Evolutionary conservation across 2,797 vertebrate species (phyloP).

Genomic region (Hypotaenidia philippensis): DNA sequence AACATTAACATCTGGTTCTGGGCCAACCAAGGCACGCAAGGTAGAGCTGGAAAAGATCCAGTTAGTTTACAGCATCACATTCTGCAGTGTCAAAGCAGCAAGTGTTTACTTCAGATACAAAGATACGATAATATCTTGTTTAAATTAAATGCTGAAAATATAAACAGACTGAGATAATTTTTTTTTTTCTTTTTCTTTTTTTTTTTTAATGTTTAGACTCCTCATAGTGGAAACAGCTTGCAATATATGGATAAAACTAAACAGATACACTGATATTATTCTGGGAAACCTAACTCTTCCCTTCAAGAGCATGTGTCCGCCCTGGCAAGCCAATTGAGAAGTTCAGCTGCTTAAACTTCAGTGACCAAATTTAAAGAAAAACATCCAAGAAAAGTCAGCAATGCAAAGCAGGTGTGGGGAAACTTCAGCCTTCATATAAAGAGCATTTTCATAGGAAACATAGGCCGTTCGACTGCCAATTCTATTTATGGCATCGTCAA

Average conservation of each 20-base stretch:
- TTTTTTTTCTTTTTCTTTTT: background rate
- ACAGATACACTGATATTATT: background rate
- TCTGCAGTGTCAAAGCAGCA: constrained; percentile 20
- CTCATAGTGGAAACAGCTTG: background rate
- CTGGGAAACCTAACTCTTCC: constrained; percentile 24
- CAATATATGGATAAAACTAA: background rate
- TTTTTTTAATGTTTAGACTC: background rate
- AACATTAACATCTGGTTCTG: constrained; percentile 44
- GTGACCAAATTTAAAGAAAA: constrained; percentile 8
- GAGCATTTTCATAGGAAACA: constrained; percentile 29
- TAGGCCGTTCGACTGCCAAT: background rate
- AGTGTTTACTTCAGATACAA: constrained; percentile 27
- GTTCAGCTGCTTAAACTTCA: constrained; percentile 5
- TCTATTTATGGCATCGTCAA: constrained; percentile 12
- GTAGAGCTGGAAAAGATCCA: constrained; percentile 35
- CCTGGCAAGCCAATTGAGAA: background rate
- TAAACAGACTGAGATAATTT: background rate
- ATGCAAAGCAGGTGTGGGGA: constrained; percentile 27
- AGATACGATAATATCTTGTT: constrained; percentile 8
- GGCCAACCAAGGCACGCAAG: constrained; percentile 22
- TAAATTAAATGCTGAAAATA: constrained; percentile 42
- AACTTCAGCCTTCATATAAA: constrained; percentile 8
- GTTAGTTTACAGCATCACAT: constrained; percentile 15
- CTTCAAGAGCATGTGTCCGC: background rate
- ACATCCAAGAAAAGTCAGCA: background rate